Evolutionary conservation across 2,888 invertebrate species (phyloP), one percentile per base, ranked within the genome.

Genomic region (Sarcophaga rosellei): DNA sequence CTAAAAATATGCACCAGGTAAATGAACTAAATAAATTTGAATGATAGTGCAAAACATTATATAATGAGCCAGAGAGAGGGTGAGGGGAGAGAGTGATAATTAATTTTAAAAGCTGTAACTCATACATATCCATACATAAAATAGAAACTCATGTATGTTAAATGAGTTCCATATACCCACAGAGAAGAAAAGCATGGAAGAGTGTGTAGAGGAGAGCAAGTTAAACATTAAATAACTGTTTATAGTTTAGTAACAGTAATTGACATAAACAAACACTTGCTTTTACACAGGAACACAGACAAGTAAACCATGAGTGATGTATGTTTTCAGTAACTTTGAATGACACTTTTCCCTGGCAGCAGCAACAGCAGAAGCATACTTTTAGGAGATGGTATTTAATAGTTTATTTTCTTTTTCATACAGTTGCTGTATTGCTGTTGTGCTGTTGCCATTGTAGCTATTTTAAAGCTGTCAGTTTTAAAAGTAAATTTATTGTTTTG

Each of bases 401-500:
- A 62, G 53, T 59, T 61, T 23, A 61, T 61, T 17, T 25, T 77
- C 35, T 35, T 73, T 23, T 65, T 20, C 23, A 61, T 66, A 17
- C 65, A 63, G 25, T 11, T 11, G 72, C n/a, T 57, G 57, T 57
- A n/a, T 23, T 20, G n/a, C 8, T n/a, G 23, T n/a, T 69, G n/a
- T 70, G 53, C 45, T 45, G 25, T 68, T 35, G 35, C 35, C 35
- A 6, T 1, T 75, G 17, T 69, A 69, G 47, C 8, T 62, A 21
- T 68, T 70, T 35, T 62, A 59, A 81, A 72, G 63, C 10, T 79
- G 75, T 63, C 82, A 82, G 66, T 77, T 80, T 65, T 59, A 63
- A 69, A 76, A 66, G 15, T n/a, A 45, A 83, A 83, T 86, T 80
- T 86, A 82, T 86, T 80, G 76, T 76, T 80, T 65, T 82, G 65